Base-by-base conservation (phyloP, 2,888 invertebrate species). In the Pardosa pseudoannulata region DNA sequence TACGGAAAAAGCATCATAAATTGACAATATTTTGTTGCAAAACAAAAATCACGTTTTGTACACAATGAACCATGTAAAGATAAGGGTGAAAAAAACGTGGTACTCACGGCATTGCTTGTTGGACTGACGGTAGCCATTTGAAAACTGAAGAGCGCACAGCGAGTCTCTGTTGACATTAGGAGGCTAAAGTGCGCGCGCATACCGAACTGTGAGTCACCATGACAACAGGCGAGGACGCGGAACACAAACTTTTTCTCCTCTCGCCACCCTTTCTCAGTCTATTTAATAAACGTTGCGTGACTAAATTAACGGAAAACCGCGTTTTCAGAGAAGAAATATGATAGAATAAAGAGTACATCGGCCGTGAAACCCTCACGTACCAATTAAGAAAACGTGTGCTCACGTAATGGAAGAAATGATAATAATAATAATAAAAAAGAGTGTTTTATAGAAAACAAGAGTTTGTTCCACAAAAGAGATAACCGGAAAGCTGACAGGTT, bases 71-170 rank as follows among this genome's bases (percentile, higher is more conserved):
- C n/a, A n/a, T n/a, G n/a, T n/a, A n/a, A n/a, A n/a, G n/a, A n/a
- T n/a, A n/a, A n/a, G n/a, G n/a, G n/a, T n/a, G n/a, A 23, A 62
- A 62, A 62, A 0, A 19, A 27, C n/a, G n/a, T n/a, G 27, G 28
- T 23, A 85, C 83, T 85, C 62, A 85, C 83, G 3, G 78, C 67
- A 67, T 72, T 78, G 27, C 56, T 85, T 19, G 64, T 85, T 46
- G 83, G 83, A 28, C 78, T 85, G 78, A 85, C 76, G 83, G 83
- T 70, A 72, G 83, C 83, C 83, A 85, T 85, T 64, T 23, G 56
- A 56, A 50, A 72, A 83, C 71, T 83, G 83, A 73, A 73, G 64
- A 41, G 41, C 76, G 1, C 19, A 76, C 41, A 28, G 32, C 65
- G 46, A 31, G 39, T 79, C 67, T 3, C 36, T 32, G 31, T 32